Evolutionary conservation across 2,888 invertebrate species (phyloP).

Genomic region (Chaitophorus viminalis): DNA sequence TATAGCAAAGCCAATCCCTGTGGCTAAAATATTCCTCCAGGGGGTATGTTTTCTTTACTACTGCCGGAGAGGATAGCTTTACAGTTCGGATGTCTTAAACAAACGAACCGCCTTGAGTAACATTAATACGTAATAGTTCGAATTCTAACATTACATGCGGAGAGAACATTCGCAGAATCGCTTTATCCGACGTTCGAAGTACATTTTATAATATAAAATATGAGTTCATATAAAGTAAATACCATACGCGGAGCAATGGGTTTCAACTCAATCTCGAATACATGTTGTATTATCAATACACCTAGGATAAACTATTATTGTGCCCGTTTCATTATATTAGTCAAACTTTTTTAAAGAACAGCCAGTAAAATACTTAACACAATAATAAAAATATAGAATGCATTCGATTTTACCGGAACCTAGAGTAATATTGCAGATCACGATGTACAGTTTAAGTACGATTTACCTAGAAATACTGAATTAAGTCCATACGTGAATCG

Average conservation of each 20-base stretch:
- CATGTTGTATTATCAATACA: too few species aligned
- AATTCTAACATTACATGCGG: neutral
- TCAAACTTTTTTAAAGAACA: too few species aligned
- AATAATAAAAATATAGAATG: too few species aligned
- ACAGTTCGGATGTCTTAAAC: neutral
- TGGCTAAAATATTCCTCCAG: constrained; percentile 36
- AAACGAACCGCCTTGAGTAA: neutral
- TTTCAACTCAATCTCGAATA: too few species aligned
- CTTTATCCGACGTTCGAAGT: neutral
- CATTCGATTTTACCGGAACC: too few species aligned
- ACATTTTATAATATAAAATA: neutral
- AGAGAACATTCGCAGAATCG: neutral
- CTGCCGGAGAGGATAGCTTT: neutral
- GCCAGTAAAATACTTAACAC: too few species aligned
- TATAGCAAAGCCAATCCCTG: neutral
- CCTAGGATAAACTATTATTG: too few species aligned
- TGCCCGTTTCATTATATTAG: too few species aligned
- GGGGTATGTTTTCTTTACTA: neutral
- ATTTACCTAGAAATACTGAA: too few species aligned
- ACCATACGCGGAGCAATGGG: neutral
- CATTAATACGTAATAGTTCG: neutral
- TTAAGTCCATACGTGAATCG: too few species aligned
- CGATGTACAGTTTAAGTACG: too few species aligned
- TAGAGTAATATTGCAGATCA: too few species aligned
- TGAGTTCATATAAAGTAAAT: neutral